Conservation (phyloP, 1,140 invertebrate species). For the Drosophila ficusphila region DNA sequence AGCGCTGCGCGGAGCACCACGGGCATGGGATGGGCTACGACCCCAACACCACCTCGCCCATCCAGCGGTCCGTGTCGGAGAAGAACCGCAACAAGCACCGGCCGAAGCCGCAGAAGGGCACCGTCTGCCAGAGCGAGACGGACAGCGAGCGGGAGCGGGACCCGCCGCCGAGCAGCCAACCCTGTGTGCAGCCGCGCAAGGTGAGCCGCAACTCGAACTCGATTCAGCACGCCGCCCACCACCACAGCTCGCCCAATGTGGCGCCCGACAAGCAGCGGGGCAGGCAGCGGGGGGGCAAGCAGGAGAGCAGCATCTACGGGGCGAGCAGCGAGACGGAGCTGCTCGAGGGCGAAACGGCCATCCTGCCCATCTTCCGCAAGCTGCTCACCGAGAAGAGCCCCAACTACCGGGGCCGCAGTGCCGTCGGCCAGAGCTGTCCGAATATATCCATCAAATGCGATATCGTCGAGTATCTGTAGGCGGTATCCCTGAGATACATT, state of each 20-base stretch:
- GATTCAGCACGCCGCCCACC: conserved; percentile 83
- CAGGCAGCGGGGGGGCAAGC: conserved; percentile 77
- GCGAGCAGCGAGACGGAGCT: conserved; percentile 93
- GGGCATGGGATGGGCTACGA: conserved; percentile 76
- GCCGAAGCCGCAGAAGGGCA: conserved; percentile 85
- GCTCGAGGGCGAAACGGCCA: conserved; percentile 90
- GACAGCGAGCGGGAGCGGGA: conserved; percentile 85
- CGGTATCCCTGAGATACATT: conserved; percentile 5
- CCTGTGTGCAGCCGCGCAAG: conserved; percentile 73
- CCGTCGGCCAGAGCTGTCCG: conserved; percentile 92
- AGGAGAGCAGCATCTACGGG: conserved; percentile 87
- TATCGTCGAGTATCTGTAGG: conserved; percentile 96
- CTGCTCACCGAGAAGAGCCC: conserved; percentile 90
- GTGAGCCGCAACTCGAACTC: conserved; percentile 66
- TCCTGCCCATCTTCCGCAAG: conserved; percentile 96
- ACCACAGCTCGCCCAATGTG: conserved; percentile 83
- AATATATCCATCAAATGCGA: conserved; percentile 98
- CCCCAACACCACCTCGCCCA: conserved; percentile 84
- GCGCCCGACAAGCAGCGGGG: conserved; percentile 75
- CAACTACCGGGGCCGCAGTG: conserved; percentile 78
- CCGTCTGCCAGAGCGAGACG: conserved; percentile 85
- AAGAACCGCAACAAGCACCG: conserved; percentile 85
- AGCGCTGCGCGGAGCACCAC: conserved; percentile 80
- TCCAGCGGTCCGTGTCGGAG: conserved; percentile 87
- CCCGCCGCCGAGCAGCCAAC: conserved; percentile 62